Evolutionary conservation across 2,797 vertebrate species (phyloP).

Genomic region (Philypnodon macrostomus): DNA sequence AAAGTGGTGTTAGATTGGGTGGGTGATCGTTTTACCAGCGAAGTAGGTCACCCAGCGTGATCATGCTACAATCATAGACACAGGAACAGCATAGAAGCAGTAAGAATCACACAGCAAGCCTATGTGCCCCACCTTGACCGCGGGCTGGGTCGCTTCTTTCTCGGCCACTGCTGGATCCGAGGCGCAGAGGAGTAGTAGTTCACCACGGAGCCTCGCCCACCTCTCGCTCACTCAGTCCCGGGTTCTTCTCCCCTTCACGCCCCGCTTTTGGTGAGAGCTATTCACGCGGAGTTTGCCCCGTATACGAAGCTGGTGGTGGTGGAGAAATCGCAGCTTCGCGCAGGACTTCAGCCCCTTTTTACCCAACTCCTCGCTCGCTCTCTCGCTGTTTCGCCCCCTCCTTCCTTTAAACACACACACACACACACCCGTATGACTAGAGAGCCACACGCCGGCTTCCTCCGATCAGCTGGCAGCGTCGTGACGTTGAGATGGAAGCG

Average conservation of each 20-base stretch:
- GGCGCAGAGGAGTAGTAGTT: no score
- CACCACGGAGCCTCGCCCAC: constrained; percentile 16
- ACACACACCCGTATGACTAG: constrained; percentile 75
- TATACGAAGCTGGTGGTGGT: no score
- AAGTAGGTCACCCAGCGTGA: constrained; percentile 64
- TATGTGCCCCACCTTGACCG: constrained; percentile 65
- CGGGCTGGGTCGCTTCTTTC: constrained; percentile 48
- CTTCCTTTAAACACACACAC: constrained; percentile 38
- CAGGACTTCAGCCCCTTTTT: constrained; percentile 67
- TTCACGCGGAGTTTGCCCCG: no score
- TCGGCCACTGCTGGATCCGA: constrained; percentile 32
- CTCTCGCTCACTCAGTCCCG: not conserved
- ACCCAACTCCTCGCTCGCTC: constrained; percentile 23
- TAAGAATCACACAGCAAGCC: constrained; percentile 25
- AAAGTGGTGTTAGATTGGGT: constrained; percentile 25
- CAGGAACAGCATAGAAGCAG: constrained; percentile 28
- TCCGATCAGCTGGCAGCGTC: constrained; percentile 91
- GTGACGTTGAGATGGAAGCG: constrained; percentile 93
- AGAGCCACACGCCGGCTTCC: no score
- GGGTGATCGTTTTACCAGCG: constrained; percentile 34
- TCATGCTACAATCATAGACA: constrained; percentile 34
- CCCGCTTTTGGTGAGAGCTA: no score
- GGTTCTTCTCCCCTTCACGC: not conserved
- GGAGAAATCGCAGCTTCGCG: constrained; percentile 27
- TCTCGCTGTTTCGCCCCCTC: constrained; percentile 21